Conservation (phyloP, 2,888 invertebrate genomes). For the Caenorhabditis sp. region DNA sequence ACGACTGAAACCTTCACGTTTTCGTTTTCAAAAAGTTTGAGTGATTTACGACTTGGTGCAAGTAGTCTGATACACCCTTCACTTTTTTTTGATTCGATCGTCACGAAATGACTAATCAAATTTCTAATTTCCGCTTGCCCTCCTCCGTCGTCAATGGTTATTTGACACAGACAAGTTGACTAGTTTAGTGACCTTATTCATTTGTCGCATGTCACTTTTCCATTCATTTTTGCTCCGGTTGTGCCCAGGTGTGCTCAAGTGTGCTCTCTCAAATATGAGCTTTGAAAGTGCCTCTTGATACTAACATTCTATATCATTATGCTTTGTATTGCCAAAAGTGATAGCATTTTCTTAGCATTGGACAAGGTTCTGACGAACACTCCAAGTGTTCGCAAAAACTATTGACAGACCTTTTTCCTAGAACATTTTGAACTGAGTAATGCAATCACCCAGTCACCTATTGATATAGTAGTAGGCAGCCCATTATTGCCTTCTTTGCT, state of each 20-base stretch:
- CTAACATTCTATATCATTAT: too few relatives aligned
- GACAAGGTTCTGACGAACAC: too few relatives aligned
- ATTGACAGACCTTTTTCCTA: not conserved
- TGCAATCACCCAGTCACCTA: too few relatives aligned
- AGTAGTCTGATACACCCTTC: constrained; percentile 2
- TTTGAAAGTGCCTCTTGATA: too few relatives aligned
- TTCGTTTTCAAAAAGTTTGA: not conserved
- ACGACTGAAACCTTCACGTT: too few relatives aligned
- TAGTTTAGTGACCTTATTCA: not conserved
- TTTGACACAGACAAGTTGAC: not conserved
- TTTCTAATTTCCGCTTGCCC: constrained; percentile 14
- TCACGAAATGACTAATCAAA: constrained; percentile 11
- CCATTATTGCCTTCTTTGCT: not conserved
- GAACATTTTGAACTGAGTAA: not conserved
- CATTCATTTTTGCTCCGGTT: not conserved
- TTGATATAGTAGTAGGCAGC: too few relatives aligned
- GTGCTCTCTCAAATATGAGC: too few relatives aligned
- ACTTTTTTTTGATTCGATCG: constrained; percentile 1
- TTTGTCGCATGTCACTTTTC: not conserved
- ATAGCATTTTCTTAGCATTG: too few relatives aligned
- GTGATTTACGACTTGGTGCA: constrained; percentile 34
- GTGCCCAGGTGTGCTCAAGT: too few relatives aligned
- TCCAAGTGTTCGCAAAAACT: too few relatives aligned
- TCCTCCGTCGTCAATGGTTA: not conserved
- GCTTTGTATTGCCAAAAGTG: too few relatives aligned